Percentiles rank a stretch among this genome's conserved stretches.
Evolutionary conservation across 2,888 invertebrate genomes (phyloP).

Genomic region (Meandrusa payeni): DNA sequence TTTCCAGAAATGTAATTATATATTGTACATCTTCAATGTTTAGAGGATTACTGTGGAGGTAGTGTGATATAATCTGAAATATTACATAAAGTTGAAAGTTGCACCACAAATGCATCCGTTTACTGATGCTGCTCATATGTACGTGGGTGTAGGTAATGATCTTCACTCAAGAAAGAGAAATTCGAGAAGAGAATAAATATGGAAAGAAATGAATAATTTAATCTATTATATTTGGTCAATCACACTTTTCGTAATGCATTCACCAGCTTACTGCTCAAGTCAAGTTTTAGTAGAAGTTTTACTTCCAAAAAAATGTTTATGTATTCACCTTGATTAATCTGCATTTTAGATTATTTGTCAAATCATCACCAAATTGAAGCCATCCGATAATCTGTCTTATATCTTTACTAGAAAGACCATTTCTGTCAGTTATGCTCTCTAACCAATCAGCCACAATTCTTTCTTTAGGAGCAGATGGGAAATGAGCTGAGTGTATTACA

Average conservation of each 20-base stretch:
- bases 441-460: conserved; percentile 76
- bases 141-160: too few species aligned
- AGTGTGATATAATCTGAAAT: conserved; percentile 61
- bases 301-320: too few species aligned
- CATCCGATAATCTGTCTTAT: conserved; percentile 54
- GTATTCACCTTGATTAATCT: conserved; percentile 68
- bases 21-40: conserved; percentile 44
- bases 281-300: too few species aligned
- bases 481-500: conserved; percentile 66
- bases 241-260: too few species aligned
- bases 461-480: conserved; percentile 72
- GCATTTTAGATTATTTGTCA: conserved; percentile 57
- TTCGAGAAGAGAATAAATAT: too few species aligned
- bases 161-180: too few species aligned
- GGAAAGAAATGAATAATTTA: too few species aligned
- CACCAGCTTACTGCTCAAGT: too few species aligned
- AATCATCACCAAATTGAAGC: conserved; percentile 50
- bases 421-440: conserved; percentile 44
- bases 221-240: too few species aligned
- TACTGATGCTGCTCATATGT: too few species aligned
- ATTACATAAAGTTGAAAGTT: too few species aligned
- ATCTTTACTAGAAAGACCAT: conserved; percentile 47
- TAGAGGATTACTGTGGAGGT: conserved; percentile 49
- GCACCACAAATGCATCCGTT: too few species aligned
- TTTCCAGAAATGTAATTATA: conserved; percentile 56